Percentiles rank a stretch among this genome's conserved stretches.
Evolutionary conservation across 2,888 invertebrate genomes (phyloP).

Genomic region (Nasonia oneida): DNA sequence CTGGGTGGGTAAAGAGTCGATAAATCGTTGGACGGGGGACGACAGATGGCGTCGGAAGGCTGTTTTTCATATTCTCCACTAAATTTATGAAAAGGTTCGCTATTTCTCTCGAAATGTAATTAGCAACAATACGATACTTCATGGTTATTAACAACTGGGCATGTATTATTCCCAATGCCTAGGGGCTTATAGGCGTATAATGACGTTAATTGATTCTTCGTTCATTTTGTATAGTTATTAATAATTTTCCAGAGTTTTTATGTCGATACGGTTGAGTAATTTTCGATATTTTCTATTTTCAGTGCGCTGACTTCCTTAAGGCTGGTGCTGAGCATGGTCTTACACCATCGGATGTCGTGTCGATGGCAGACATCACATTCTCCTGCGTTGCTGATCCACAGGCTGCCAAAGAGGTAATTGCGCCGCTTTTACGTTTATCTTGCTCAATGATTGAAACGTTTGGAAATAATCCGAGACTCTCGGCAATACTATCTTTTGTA

Average conservation of each 20-base stretch:
- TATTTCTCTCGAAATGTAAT: neutral
- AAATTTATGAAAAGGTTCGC: neutral
- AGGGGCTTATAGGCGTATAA: no score
- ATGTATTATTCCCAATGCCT: no score
- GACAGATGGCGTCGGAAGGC: constrained; percentile 20
- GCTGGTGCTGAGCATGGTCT: constrained; percentile 92
- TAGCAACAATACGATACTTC: no score
- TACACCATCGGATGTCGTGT: constrained; percentile 95
- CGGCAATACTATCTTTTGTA: no score
- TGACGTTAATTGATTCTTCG: no score
- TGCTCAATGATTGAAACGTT: neutral
- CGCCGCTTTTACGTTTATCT: neutral
- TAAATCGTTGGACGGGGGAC: neutral
- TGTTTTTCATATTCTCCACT: neutral
- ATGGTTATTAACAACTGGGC: no score
- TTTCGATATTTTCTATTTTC: constrained; percentile 73
- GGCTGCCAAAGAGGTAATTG: constrained; percentile 93
- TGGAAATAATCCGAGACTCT: no score
- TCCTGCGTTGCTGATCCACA: constrained; percentile 96
- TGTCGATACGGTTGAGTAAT: neutral
- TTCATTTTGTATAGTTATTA: no score
- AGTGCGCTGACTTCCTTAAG: constrained; percentile 92
- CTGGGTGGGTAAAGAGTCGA: no score
- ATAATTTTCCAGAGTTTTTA: no score
- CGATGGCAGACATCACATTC: constrained; percentile 95